Base-by-base conservation (phyloP, 2,888 invertebrate genomes). In the Acheta domesticus region DNA sequence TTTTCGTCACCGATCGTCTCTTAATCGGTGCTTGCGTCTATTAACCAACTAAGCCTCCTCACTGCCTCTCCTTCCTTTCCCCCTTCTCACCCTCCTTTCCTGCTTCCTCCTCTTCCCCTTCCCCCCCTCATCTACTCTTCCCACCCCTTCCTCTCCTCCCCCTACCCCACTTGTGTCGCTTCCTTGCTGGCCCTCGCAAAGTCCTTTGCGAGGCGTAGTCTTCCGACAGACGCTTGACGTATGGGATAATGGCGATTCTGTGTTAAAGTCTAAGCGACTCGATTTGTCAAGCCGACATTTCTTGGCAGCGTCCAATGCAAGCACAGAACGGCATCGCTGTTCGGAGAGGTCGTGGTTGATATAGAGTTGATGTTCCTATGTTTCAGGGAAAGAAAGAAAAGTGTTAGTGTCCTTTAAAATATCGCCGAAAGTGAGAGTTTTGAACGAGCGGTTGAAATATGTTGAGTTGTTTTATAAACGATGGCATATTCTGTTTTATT, bases 221-320 rank as follows among this genome's bases (percentile, higher is more conserved):
- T n/a, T n/a, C 62, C 16, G 62, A 62, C 62, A n/a, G 62, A 62
- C 62, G n/a, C 62, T 62, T 62, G 62, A 62, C 62, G 62, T 62
- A 62, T 62, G 62, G 62, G 62, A 62, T 62, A 62, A 62, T 62
- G 62, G 62, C 62, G 62, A 62, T 62, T 62, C 62, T 62, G 62
- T 62, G 62, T 62, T 62, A 62, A 62, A 62, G 62, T 62, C 16
- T 62, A 62, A 62, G 62, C 62, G 62, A 62, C 62, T n/a, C 62
- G 62, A 62, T 62, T 62, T 62, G 62, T 62, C 62, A 19, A 14
- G 11, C n/a, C 16, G 62, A 11, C 62, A 62, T 14, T 62, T 62
- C 62, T 62, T 62, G 62, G 62, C 62, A 62, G n/a, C 62, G 62
- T 11, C 62, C 62, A 62, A 19, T 62, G 62, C 62, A 19, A 62